Evolutionary conservation across 2,113 vertebrate genomes (phyloP), one percentile per base, ranked within the genome.

Genomic region (Microcebus ravelobensis): DNA sequence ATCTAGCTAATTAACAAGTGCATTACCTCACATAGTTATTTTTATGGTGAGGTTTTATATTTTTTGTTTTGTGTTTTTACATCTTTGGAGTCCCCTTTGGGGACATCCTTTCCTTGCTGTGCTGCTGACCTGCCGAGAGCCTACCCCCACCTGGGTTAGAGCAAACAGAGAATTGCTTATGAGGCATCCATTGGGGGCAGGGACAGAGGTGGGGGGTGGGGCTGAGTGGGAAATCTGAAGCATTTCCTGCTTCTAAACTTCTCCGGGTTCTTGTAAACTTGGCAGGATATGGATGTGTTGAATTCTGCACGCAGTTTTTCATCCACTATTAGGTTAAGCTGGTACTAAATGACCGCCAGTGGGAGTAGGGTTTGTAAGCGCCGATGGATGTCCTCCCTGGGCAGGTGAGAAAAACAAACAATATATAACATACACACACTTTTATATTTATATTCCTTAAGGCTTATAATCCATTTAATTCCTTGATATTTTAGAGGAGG

Each of bases 381-480:
- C 82, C 87, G 82, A 93, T 57, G 82, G 81, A 85, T 91, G 80
- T 93, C 76, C n/a, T 87, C 59, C 13, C 14, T 52, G 15, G 96
- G 67, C 39, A 90, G 5, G 57, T 10, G 59, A 91, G 92, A 85
- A 87, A 91, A 29, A 59, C 5, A 14, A 59, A 88, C 6, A 25
- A 5, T 57, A 29, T 36, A 27, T 39, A n/a, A 39, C 48, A 23
- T 11, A 39, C 17, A 80, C 5, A 68, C n/a, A 42, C 14, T 23
- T 29, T 97, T 96, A 1, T 70, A 27, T 77, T 84, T 29, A 11
- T 27, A 86, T 95, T 79, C 94, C 81, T 82, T 81, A 92, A 93
- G 21, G 67, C 97, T 80, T 95, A 97, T 55, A 96, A 97, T 84
- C 91, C 83, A 93, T 95, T 98, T 94, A 13, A 90, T 84, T 97